Evolutionary conservation across 1,140 invertebrate species (phyloP), one percentile per base, ranked within the genome.

Genomic region (Teleogryllus occipitalis): DNA sequence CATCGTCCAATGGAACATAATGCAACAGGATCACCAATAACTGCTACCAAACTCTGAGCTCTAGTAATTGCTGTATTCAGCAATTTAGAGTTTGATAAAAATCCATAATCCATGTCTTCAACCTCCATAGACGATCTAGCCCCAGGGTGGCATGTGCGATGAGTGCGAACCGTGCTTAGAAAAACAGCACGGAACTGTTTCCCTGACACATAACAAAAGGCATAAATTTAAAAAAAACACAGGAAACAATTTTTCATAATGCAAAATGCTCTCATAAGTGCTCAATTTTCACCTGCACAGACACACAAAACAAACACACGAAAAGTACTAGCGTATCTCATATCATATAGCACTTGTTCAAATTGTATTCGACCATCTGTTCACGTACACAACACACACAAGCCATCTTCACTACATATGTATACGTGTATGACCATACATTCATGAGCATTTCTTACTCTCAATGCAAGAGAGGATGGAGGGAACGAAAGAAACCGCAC

Each of bases 161-260:
- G 86, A 0, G 95, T 96, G 8, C 95, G 87, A 0, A 97, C 95
- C 0, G 94, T 96, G 27, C 93, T 95, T 65, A 97, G 87, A 82
- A 97, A 93, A 47, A 97, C 92, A 0, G 93, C 94, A 12, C 94
- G 88, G 83, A 96, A 97, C 85, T 97, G 94, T 85, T 96, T 96
- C 18, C 90, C 91, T 91, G 82, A 8, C 83, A 81, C 75, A 80
- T 77, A 81, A 81, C 48, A 77, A 81, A 27, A 12, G n/a, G 73
- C 7, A 76, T 46, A 18, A 65, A 72, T 78, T n/a, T 10, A 18
- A n/a, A 15, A 6, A 47, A 8, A 77, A 77, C 72, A 73, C 7
- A 73, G 72, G 27, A 39, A 2, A 39, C 27, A 39, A 39, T 39
- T 39, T 39, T 39, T 39, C 27, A 39, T 39, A 39, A 39, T 39